Evolutionary conservation across 2,113 vertebrate genomes (phyloP).

Genomic region (Crotalus viridis): DNA sequence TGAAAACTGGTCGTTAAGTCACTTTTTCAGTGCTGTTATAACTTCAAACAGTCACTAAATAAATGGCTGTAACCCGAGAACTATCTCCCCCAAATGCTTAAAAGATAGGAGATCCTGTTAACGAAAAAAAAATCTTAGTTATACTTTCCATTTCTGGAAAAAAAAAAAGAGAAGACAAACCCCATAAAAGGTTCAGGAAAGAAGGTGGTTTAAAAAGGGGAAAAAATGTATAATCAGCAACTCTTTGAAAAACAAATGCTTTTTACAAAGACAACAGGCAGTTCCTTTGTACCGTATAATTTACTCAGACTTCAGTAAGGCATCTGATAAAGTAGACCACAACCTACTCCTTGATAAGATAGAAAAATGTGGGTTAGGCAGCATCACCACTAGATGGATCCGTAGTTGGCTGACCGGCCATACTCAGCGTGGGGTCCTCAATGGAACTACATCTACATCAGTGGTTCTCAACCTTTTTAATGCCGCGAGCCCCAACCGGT

Average conservation of each 20-base stretch:
- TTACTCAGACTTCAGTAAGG: not conserved
- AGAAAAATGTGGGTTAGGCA: too few relatives aligned
- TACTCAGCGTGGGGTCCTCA: too few relatives aligned
- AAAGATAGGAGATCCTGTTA: not conserved
- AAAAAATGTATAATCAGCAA: not conserved
- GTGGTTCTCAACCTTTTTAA: too few relatives aligned
- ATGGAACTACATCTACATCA: too few relatives aligned
- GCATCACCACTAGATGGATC: too few relatives aligned
- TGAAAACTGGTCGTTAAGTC: not conserved
- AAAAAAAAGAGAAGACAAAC: not conserved
- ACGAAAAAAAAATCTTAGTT: not conserved
- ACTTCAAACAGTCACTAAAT: not conserved
- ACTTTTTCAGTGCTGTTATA: not conserved
- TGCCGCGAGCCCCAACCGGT: too few relatives aligned
- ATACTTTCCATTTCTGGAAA: not conserved
- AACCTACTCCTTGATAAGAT: too few relatives aligned
- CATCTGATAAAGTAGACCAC: too few relatives aligned
- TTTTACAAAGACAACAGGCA: conserved; percentile 25
- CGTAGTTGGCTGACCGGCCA: too few relatives aligned
- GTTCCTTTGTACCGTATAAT: conserved; percentile 35
- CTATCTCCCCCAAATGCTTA: not conserved
- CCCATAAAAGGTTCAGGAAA: not conserved
- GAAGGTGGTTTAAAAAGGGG: not conserved
- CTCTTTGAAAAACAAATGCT: not conserved
- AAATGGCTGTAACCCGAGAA: not conserved